Conservation (phyloP, 1,140 invertebrate genomes). For the Plodia interpunctella region DNA sequence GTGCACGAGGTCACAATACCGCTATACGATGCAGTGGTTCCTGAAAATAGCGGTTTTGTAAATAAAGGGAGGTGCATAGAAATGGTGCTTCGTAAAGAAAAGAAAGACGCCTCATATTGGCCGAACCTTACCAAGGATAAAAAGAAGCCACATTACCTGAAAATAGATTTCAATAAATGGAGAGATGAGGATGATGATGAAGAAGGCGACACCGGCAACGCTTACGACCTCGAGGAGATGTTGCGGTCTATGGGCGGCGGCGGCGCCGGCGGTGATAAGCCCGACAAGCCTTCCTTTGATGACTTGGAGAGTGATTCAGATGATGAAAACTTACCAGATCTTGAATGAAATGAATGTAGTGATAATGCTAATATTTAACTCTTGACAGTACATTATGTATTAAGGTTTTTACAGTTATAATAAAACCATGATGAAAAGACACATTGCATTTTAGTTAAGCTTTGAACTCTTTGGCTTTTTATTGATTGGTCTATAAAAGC, state of each 20-base stretch:
- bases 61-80: conserved; percentile 88
- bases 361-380: conserved; percentile 47
- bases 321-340: conserved; percentile 70
- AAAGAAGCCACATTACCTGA: conserved; percentile 96
- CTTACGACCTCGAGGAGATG: conserved; percentile 54
- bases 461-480: background rate
- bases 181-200: conserved; percentile 86
- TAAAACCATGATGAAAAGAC: conserved; percentile 44
- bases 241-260: conserved; percentile 54
- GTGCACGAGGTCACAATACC: conserved; percentile 91
- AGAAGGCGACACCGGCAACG: conserved; percentile 36
- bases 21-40: conserved; percentile 87
- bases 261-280: conserved; percentile 38
- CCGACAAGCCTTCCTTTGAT: conserved; percentile 64
- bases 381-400: conserved; percentile 65
- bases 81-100: conserved; percentile 83
- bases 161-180: conserved; percentile 98
- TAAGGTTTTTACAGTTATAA: conserved; percentile 73
- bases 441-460: conserved; percentile 21
- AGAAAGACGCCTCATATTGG: conserved; percentile 87
- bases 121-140: conserved; percentile 91
- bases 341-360: conserved; percentile 54
- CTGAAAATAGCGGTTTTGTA: conserved; percentile 84
- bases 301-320: conserved; percentile 67
- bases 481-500: background rate